A percentile compares a stretch with the other conserved stretches of the same genome.
Evolutionary conservation across 1,140 invertebrate genomes (phyloP).

Genomic region (Zaprionus davidi): DNA sequence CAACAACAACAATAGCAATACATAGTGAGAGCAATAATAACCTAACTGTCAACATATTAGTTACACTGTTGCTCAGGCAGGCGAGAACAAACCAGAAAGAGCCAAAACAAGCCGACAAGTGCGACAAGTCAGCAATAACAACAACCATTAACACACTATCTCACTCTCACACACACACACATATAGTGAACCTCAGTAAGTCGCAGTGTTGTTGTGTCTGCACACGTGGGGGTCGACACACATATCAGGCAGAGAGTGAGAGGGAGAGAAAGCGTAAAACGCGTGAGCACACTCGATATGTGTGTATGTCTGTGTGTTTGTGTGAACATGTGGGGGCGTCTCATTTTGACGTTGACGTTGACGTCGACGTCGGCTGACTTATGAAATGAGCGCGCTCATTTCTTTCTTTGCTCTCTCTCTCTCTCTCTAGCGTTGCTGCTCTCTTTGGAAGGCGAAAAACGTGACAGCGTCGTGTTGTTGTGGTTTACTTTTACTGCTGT

Average conservation of each 20-base stretch:
- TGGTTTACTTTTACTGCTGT: constrained; percentile 49
- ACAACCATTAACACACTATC: constrained; percentile 32
- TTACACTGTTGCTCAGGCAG: constrained; percentile 46
- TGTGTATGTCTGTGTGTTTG: constrained; percentile 5
- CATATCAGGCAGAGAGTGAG: constrained; percentile 9
- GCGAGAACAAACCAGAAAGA: constrained; percentile 52
- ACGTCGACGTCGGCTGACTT: constrained; percentile 47
- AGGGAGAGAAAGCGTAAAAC: constrained; percentile 33
- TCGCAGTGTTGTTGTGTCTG: constrained; percentile 57
- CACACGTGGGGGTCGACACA: constrained; percentile 66
- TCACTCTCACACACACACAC: not conserved
- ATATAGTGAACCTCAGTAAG: not conserved
- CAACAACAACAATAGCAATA: constrained; percentile 35
- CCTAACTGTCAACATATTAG: constrained; percentile 63
- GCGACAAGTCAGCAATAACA: constrained; percentile 46
- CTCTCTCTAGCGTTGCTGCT: constrained; percentile 11
- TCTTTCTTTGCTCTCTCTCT: constrained; percentile 1
- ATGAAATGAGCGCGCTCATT: constrained; percentile 5
- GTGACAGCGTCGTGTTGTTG: constrained; percentile 76
- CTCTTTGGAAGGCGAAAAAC: constrained; percentile 58
- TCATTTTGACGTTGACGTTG: constrained; percentile 43
- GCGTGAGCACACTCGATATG: constrained; percentile 35
- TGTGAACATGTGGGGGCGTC: constrained; percentile 63
- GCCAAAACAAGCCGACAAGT: constrained; percentile 68
- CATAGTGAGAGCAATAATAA: constrained; percentile 8